phyloP scores from a whole-genome alignment of 2,113 vertebrate genomes.

The Nothoprocta perdicaria region DNA sequence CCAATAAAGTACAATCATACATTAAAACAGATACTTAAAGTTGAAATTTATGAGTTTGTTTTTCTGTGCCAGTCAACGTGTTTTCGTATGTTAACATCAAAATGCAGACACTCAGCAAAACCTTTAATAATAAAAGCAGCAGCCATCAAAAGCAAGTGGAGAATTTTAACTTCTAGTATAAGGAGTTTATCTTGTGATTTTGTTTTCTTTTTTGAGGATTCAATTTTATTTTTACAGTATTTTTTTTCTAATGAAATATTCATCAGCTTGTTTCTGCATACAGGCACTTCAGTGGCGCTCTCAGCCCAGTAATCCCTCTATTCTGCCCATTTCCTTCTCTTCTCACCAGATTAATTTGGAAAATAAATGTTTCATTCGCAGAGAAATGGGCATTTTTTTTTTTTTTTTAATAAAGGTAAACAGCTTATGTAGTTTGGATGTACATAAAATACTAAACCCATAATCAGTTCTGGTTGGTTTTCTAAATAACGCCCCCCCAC shows the following conservation, averaged over 20 bases:
- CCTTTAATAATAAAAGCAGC: constrained; percentile 77
- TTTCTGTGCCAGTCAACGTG: constrained; percentile 73
- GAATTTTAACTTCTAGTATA: constrained; percentile 60
- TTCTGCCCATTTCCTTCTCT: not conserved
- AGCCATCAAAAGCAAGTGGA: constrained; percentile 61
- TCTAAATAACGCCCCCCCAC: not conserved
- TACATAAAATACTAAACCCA: not conserved
- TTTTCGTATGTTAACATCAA: constrained; percentile 76
- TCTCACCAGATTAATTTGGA: constrained; percentile 17
- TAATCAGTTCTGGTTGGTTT: not conserved
- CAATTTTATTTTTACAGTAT: constrained; percentile 25
- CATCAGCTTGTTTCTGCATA: constrained; percentile 17
- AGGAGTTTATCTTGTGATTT: constrained; percentile 66
- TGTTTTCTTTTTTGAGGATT: constrained; percentile 31
- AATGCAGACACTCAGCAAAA: constrained; percentile 74
- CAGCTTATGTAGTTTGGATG: not conserved
- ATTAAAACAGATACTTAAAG: constrained; percentile 71
- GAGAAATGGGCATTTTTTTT: not conserved
- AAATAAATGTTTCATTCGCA: not conserved
- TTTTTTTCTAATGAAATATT: constrained; percentile 48
- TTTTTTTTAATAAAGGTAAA: constrained; percentile 30
- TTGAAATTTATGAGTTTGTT: constrained; percentile 78
- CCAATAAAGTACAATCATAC: constrained; percentile 68
- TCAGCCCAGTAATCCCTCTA: not conserved
- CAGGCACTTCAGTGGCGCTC: constrained; percentile 25